Percentiles rank a stretch among this genome's conserved stretches.
These are phyloP conservation scores for Callopanchax toddi DNA, from an alignment of 2,113 vertebrate genomes.

Conservation along the genomic window DNA sequence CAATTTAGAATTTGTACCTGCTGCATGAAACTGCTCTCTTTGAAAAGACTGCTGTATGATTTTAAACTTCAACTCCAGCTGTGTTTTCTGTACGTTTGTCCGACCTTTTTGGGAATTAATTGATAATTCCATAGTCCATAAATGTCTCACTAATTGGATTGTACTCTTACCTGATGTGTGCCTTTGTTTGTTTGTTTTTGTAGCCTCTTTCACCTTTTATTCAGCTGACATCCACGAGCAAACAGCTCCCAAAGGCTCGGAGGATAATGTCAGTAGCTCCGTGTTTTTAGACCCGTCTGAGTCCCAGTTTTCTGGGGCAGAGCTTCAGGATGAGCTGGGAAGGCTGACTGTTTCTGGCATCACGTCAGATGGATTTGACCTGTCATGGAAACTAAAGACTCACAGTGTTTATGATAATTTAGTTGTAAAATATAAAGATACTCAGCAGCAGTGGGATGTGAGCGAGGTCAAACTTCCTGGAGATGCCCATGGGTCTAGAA, in stretches of 20 bases:
- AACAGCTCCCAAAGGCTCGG: slow-evolving; percentile 47
- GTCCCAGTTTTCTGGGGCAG: slow-evolving; percentile 54
- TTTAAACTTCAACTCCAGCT: no score
- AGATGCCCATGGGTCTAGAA: slow-evolving; percentile 61
- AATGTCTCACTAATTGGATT: no score
- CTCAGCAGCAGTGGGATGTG: slow-evolving; percentile 44
- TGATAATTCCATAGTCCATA: no score
- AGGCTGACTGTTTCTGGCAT: slow-evolving; percentile 59
- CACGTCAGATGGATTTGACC: slow-evolving; percentile 68
- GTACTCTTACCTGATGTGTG: slow-evolving; percentile 42
- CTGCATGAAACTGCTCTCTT: no score
- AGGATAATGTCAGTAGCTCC: slow-evolving; percentile 78
- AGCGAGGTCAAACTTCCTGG: slow-evolving; percentile 62
- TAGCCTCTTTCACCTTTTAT: slow-evolving; percentile 78
- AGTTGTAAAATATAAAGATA: slow-evolving; percentile 64
- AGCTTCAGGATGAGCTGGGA: slow-evolving; percentile 54
- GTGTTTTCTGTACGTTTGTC: no score
- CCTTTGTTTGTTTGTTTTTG: slow-evolving; percentile 50
- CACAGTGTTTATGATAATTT: slow-evolving; percentile 58
- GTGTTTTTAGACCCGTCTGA: slow-evolving; percentile 62
- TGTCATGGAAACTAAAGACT: slow-evolving; percentile 59
- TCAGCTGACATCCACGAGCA: slow-evolving; percentile 70
- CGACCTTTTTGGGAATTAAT: no score
- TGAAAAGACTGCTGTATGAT: no score
- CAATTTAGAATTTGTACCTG: no score